Percentiles rank a stretch among this genome's conserved stretches.
These are phyloP conservation scores for Cecropterus lyciades DNA, from an alignment of 1,140 invertebrate genomes.

Conservation along the genomic window DNA sequence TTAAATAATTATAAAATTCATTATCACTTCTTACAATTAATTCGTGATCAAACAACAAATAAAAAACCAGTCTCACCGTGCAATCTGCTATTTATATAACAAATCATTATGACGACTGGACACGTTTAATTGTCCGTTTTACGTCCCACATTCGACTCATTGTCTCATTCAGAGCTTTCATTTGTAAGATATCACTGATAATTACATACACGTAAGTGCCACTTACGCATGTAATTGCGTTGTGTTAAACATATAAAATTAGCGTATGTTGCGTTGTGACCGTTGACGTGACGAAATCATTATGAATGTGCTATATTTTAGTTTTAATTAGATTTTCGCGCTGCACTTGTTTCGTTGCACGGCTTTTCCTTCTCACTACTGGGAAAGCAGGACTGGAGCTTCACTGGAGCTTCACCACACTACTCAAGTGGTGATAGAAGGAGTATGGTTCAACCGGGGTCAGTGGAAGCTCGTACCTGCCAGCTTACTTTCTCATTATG, in stretches of 20 bases:
- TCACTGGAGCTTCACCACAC: too few relatives aligned
- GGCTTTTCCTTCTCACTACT: too few relatives aligned
- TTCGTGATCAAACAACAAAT: too few relatives aligned
- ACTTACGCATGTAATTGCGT: conserved; percentile 1
- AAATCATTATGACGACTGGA: neutral
- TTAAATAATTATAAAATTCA: too few relatives aligned
- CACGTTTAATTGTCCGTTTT: conserved; percentile 7
- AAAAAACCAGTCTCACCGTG: neutral
- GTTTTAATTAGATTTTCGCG: too few relatives aligned
- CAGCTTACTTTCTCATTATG: too few relatives aligned
- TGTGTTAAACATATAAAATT: conserved; percentile 6
- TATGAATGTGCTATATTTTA: neutral
- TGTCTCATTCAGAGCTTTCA: conserved; percentile 2
- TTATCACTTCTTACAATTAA: too few relatives aligned
- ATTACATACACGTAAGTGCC: conserved; percentile 1
- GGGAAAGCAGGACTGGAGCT: too few relatives aligned
- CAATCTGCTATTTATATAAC: neutral
- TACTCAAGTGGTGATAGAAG: too few relatives aligned
- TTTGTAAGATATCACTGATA: conserved; percentile 7
- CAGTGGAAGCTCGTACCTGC: too few relatives aligned
- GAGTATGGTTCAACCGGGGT: too few relatives aligned
- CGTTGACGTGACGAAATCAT: neutral
- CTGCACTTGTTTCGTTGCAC: too few relatives aligned
- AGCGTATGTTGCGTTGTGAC: conserved; percentile 5
- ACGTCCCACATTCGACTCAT: conserved; percentile 7